A percentile compares a stretch with the other conserved stretches of the same genome.
These are phyloP conservation scores for Phyllotreta cruciferae DNA, from an alignment of 2,888 invertebrate genomes.

Conservation along the genomic window DNA sequence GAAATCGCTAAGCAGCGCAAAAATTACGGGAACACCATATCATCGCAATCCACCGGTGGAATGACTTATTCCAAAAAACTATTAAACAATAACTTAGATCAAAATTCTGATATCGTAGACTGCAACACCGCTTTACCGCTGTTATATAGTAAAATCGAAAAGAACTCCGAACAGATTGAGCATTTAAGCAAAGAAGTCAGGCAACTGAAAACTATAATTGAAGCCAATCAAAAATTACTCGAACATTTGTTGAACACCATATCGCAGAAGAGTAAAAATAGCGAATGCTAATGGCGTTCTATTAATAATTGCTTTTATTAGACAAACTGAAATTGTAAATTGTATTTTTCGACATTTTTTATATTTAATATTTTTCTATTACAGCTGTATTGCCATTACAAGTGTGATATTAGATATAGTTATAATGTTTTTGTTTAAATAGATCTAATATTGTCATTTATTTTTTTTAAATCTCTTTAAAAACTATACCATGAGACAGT, in stretches of 20 bases:
- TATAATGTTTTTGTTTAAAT: slow-evolving; percentile 24
- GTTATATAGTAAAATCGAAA: slow-evolving; percentile 71
- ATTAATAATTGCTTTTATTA: slow-evolving; percentile 6
- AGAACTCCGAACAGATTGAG: slow-evolving; percentile 72
- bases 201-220: slow-evolving; percentile 61
- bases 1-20: slow-evolving; percentile 81
- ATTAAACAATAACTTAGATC: slow-evolving; percentile 67
- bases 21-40: slow-evolving; percentile 72
- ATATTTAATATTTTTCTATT: slow-evolving; percentile 14
- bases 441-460: neutral
- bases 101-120: slow-evolving; percentile 53
- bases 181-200: slow-evolving; percentile 72
- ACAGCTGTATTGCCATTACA: slow-evolving; percentile 40
- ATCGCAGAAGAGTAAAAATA: slow-evolving; percentile 45
- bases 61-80: slow-evolving; percentile 70
- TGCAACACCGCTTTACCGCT: slow-evolving; percentile 64
- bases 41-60: slow-evolving; percentile 67
- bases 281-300: slow-evolving; percentile 27
- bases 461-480: slow-evolving; percentile 1
- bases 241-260: slow-evolving; percentile 54
- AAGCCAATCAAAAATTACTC: slow-evolving; percentile 49
- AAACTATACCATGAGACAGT: neutral
- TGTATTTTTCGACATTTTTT: slow-evolving; percentile 9
- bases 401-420: slow-evolving; percentile 48
- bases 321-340: neutral